Evolutionary conservation across 2,113 vertebrate genomes (phyloP), one percentile per base, ranked within the genome.

Genomic region (Forbesichthys papilliferus): DNA sequence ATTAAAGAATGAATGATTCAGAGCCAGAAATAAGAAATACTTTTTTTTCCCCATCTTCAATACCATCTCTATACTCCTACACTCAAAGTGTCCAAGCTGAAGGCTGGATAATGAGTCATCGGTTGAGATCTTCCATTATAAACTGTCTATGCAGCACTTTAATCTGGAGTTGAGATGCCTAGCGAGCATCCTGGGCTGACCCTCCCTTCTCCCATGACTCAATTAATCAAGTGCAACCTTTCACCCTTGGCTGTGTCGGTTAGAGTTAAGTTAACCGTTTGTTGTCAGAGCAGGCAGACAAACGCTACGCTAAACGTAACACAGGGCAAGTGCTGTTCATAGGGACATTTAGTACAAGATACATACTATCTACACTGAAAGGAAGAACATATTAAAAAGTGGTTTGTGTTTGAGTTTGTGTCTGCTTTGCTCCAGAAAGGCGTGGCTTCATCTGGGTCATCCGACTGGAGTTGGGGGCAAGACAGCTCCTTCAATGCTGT

Each of bases 171-270:
- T 69, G 77, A 79, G 73, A 59, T 58, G 80, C 62, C 77, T 75
- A 80, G 68, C 60, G 82, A n/a, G 9, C 11, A 48, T 82, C 75
- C 83, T 74, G 60, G 48, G 82, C 62, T 71, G 62, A 77, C 85
- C 79, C 73, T 27, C 63, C 68, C 73, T 18, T 11, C 73, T 71
- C n/a, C 11, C 85, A 83, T 76, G 80, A 84, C 87, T 82, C 66
- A 69, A 75, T 87, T 83, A 80, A 86, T 59, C 69, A 61, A 75
- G 51, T 42, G 14, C 48, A 78, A 89, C 86, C 86, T 86, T 80
- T 86, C 33, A 86, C 80, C 82, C 55, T 46, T 59, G 70, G 67
- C 65, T 67, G 77, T 74, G 68, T 86, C 70, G 69, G 73, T 58
- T 57, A 59, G 57, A 69, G 65, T 77, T 27, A 70, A 46, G 47